Evolutionary conservation across 2,113 vertebrate genomes (phyloP).

Genomic region (Sander vitreus): DNA sequence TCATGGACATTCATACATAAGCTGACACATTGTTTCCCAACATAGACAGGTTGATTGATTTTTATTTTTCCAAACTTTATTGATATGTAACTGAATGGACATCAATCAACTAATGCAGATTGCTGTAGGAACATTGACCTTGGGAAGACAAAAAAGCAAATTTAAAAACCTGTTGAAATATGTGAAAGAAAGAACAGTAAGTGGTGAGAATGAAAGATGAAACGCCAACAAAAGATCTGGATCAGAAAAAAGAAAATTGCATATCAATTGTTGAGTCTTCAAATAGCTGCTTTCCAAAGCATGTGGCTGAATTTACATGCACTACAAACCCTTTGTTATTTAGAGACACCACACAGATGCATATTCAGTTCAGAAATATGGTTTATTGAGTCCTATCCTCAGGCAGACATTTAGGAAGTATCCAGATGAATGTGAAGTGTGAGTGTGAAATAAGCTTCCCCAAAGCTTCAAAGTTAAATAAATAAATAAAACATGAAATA

Average conservation of each 20-base stretch:
- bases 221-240: neutral
- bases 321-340: neutral
- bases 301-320: neutral
- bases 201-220: neutral
- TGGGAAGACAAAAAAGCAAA: neutral
- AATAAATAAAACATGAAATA: neutral
- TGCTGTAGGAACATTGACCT: neutral
- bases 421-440: neutral
- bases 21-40: neutral
- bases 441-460: neutral
- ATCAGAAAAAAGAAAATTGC: slow-evolving; percentile 3
- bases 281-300: neutral
- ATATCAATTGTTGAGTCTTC: neutral
- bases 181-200: slow-evolving; percentile 3
- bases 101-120: neutral
- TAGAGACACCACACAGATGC: neutral
- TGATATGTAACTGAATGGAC: neutral
- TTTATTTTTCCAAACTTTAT: neutral
- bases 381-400: slow-evolving; percentile 16
- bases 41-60: neutral
- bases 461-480: neutral
- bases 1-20: neutral
- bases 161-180: slow-evolving; percentile 16
- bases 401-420: slow-evolving; percentile 20
- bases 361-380: neutral